phyloP scores from a whole-genome alignment of 2,797 vertebrate species.

The Sebastes elongatus region DNA sequence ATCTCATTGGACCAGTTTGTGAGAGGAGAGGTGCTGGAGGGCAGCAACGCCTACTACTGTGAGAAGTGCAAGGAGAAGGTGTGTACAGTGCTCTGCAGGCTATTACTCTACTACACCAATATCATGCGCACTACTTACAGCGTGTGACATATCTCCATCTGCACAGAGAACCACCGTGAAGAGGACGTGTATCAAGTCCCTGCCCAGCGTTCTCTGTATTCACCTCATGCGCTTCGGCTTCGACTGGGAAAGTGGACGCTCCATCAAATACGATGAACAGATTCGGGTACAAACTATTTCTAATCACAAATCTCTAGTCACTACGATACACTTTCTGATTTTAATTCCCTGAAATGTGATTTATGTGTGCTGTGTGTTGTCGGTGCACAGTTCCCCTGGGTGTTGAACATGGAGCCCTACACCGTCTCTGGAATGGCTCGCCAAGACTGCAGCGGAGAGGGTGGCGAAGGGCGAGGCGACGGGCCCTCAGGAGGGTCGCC shows the following conservation, averaged over 20 bases:
- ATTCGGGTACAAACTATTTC: conserved; percentile 86
- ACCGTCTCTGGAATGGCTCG: conserved; percentile 98
- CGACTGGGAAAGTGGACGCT: conserved; percentile 98
- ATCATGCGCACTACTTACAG: not conserved
- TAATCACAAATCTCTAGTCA: not conserved
- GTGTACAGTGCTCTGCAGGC: not conserved
- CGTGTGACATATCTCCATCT: not conserved
- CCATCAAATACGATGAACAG: conserved; percentile 99
- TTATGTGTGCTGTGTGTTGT: not conserved
- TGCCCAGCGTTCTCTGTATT: conserved; percentile 95
- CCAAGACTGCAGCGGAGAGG: conserved; percentile 93
- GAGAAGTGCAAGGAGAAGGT: conserved; percentile 99
- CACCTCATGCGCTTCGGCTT: conserved; percentile 99
- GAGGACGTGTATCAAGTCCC: conserved; percentile 95
- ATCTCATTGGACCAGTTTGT: conserved; percentile 99
- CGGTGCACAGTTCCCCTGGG: conserved; percentile 92
- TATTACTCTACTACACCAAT: not conserved
- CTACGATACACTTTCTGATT: not conserved
- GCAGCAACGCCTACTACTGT: conserved; percentile 99
- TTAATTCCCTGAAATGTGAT: not conserved
- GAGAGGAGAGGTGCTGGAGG: conserved; percentile 96
- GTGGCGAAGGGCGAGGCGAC: conserved; percentile 86
- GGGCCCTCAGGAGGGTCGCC: conserved; percentile 91
- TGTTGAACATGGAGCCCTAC: conserved; percentile 99
- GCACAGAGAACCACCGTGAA: conserved; percentile 96